phyloP scores from a whole-genome alignment of 2,797 vertebrate genomes.

The Chaetodon trifasciatus region DNA sequence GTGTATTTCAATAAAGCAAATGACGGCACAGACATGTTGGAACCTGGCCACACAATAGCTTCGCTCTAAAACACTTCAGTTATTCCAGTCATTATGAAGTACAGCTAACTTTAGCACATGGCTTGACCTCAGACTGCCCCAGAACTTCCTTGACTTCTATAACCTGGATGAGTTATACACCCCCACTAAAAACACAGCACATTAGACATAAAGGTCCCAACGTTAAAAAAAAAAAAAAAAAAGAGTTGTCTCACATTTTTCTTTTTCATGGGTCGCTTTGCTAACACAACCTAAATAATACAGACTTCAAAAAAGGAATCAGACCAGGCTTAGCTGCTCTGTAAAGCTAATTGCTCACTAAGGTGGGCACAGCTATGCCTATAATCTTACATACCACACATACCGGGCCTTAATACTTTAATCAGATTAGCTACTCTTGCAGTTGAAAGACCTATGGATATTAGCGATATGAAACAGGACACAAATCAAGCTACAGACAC shows the following conservation, averaged over 20 bases:
- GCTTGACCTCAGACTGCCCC: conserved; percentile 8
- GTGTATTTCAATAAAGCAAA: conserved; percentile 20
- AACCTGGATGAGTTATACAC: conserved; percentile 4
- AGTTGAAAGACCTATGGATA: conserved; percentile 56
- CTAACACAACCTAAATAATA: conserved; percentile 4
- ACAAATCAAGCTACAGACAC: not conserved
- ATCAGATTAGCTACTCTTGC: conserved; percentile 73
- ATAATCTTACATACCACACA: conserved; percentile 79
- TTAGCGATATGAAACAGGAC: conserved; percentile 19
- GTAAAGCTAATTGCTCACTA: conserved; percentile 52
- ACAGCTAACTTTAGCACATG: conserved; percentile 58
- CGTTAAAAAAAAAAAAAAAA: not conserved
- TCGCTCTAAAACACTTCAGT: conserved; percentile 13
- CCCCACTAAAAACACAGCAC: not conserved
- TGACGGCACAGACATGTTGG: conserved; percentile 5
- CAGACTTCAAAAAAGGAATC: not conserved
- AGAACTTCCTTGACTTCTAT: conserved; percentile 1
- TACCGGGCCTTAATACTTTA: conserved; percentile 69
- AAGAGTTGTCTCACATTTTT: not conserved
- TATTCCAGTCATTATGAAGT: conserved; percentile 35
- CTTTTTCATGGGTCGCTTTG: not conserved
- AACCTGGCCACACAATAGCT: not conserved
- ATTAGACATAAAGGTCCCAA: not conserved
- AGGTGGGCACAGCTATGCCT: conserved; percentile 41
- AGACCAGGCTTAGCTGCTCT: conserved; percentile 22